Evolutionary conservation across 1,140 invertebrate genomes (phyloP), one percentile per base, ranked within the genome.

Genomic region (Drosophila kepulauana): DNA sequence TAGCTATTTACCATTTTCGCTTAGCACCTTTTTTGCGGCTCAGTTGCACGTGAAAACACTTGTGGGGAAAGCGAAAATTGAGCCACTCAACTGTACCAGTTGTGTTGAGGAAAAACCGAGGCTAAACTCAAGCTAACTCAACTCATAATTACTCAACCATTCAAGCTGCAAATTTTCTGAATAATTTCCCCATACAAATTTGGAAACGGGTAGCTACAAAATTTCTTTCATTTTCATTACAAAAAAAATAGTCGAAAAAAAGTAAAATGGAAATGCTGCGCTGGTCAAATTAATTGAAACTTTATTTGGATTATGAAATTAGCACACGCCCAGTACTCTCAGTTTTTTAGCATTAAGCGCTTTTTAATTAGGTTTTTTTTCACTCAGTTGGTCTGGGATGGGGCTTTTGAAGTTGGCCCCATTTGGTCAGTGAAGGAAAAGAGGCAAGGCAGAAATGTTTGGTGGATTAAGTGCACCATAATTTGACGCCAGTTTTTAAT

Each of bases 301-400:
- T 86, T 86, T 86, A 86, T 86, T 86, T 82, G 82, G 82, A 82
- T 86, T 86, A 86, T 86, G 71, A 82, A 86, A 87, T 86, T 87
- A 86, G 82, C 82, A 79, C 82, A 79, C 68, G 82, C 51, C 71
- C 82, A 86, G 62, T 68, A 75, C 72, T 51, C 68, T 52, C 54
- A 33, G 70, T 63, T 58, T 65, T 67, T 46, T 51, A 41, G 73
- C 46, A 86, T 82, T 87, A 82, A 86, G 82, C 82, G 78, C 70
- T 82, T 86, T 86, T 86, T 86, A 86, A 86, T 87, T 87, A 86
- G 82, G 78, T 86, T 85, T 85, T 56, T 86, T 85, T 85, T 56
- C 52, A 41, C n/a, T 49, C 20, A 25, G 16, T 25, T 51, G 28
- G 15, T 30, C 10, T n/a, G 30, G 16, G 45, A n/a, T 25, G 28